Conservation (phyloP, 2,888 invertebrate species). For the Drosophila prolongata region DNA sequence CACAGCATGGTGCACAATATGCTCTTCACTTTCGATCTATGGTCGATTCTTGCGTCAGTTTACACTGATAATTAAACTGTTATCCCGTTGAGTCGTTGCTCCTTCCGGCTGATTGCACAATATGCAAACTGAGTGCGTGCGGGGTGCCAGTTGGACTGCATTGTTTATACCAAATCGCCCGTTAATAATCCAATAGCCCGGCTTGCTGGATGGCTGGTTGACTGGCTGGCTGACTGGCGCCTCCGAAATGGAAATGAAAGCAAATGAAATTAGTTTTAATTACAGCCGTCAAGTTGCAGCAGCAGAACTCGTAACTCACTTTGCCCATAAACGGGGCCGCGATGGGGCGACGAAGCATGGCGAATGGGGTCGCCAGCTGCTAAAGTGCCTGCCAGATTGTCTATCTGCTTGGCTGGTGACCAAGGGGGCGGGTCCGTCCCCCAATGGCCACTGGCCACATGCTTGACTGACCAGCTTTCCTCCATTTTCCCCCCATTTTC, state of each 20-base stretch:
- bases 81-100: slow-evolving; percentile 15
- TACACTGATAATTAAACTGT: slow-evolving; percentile 14
- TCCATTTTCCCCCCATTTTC: background rate
- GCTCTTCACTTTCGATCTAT: slow-evolving; percentile 21
- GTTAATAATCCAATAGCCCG: slow-evolving; percentile 61
- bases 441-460: slow-evolving; percentile 35
- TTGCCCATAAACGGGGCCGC: slow-evolving; percentile 65
- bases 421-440: slow-evolving; percentile 6
- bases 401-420: slow-evolving; percentile 60
- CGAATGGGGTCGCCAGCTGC: slow-evolving; percentile 64
- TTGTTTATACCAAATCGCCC: slow-evolving; percentile 62
- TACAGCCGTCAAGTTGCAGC: slow-evolving; percentile 76
- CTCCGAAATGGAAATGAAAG: slow-evolving; percentile 62
- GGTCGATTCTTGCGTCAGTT: background rate
- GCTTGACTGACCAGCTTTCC: slow-evolving; percentile 31
- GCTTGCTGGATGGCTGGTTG: slow-evolving; percentile 22
- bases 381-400: slow-evolving; percentile 73
- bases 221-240: slow-evolving; percentile 11
- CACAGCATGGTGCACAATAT: background rate
- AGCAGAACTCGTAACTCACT: slow-evolving; percentile 77
- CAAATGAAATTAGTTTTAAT: slow-evolving; percentile 79
- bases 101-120: slow-evolving; percentile 51
- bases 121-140: slow-evolving; percentile 27
- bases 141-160: slow-evolving; percentile 43
- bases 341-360: slow-evolving; percentile 50